Evolutionary conservation across 2,113 vertebrate species (phyloP).

Genomic region (Actenoides lindsayi): DNA sequence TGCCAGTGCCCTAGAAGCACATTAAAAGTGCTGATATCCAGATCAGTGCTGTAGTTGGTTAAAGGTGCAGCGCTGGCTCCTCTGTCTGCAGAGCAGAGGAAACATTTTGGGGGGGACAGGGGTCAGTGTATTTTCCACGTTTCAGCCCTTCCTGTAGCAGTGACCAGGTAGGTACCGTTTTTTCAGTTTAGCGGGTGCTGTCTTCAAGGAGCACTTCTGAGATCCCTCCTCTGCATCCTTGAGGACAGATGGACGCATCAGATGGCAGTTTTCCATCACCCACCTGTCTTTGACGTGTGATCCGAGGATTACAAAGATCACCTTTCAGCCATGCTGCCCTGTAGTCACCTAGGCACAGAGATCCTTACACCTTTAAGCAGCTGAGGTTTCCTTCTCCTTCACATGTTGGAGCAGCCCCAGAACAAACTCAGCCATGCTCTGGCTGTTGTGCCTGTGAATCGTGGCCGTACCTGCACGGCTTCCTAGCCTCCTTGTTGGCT

Average conservation of each 20-base stretch:
- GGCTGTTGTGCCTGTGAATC: neutral
- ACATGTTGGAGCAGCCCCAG: neutral
- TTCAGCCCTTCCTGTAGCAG: neutral
- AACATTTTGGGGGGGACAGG: neutral
- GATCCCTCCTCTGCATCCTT: neutral
- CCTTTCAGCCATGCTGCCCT: neutral
- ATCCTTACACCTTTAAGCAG: neutral
- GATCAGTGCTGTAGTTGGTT: fast-evolving
- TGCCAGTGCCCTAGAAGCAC: neutral
- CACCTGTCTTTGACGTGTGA: neutral
- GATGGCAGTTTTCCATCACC: neutral
- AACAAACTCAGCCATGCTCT: neutral
- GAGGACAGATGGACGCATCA: neutral
- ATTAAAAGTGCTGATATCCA: neutral
- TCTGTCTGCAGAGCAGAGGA: neutral
- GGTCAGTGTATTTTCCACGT: neutral
- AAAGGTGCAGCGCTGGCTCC: neutral
- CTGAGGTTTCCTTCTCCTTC: neutral
- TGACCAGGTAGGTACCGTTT: neutral
- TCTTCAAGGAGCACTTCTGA: neutral
- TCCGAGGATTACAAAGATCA: neutral
- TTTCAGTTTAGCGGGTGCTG: neutral
- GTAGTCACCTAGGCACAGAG: neutral
- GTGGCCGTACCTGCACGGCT: neutral
- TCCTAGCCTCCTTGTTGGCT: neutral